These are phyloP conservation scores for Steinernema khuongi DNA, from an alignment of 1,140 invertebrate genomes.

Conservation along the genomic window DNA sequence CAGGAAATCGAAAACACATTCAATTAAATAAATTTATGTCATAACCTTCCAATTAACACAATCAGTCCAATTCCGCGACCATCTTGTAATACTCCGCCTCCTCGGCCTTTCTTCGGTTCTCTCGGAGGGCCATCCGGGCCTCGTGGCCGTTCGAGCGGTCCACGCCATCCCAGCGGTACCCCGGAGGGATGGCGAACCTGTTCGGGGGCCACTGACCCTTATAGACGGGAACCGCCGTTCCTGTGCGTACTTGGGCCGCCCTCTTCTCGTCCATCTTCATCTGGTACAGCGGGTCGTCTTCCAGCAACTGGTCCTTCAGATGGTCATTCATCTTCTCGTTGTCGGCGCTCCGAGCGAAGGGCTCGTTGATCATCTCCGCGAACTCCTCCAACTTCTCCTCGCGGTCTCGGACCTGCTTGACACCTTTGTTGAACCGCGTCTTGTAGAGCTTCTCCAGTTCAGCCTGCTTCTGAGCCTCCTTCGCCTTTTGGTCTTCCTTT, in stretches of 20 bases:
- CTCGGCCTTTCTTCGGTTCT: slow-evolving; percentile 38
- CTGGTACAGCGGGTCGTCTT: slow-evolving; percentile 49
- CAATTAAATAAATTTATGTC: slow-evolving; percentile 10
- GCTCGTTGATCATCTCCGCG: slow-evolving; percentile 42
- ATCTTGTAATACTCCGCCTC: slow-evolving; percentile 11
- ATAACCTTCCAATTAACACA: background rate
- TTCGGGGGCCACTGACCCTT: slow-evolving; percentile 64
- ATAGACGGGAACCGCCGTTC: slow-evolving; percentile 48
- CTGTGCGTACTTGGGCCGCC: slow-evolving; percentile 44
- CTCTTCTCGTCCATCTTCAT: slow-evolving; percentile 32
- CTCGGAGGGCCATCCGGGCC: slow-evolving; percentile 67
- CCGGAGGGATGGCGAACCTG: slow-evolving; percentile 81
- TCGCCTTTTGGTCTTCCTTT: slow-evolving; percentile 36
- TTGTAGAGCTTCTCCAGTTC: slow-evolving; percentile 46
- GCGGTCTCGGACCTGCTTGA: slow-evolving; percentile 42
- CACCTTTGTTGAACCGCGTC: slow-evolving; percentile 36
- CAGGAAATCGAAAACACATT: no score
- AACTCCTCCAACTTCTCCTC: slow-evolving; percentile 46
- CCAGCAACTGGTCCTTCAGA: slow-evolving; percentile 40
- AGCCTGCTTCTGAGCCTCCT: slow-evolving; percentile 44
- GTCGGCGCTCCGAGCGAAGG: slow-evolving; percentile 47
- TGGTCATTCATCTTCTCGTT: slow-evolving; percentile 50
- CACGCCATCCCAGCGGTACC: slow-evolving; percentile 94
- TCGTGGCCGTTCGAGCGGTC: slow-evolving; percentile 95
- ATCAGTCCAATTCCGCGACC: background rate